A percentile compares a stretch with the other conserved stretches of the same genome.
phyloP scores from a whole-genome alignment of 2,113 vertebrate species.

The Beaufortia kweichowensis region DNA sequence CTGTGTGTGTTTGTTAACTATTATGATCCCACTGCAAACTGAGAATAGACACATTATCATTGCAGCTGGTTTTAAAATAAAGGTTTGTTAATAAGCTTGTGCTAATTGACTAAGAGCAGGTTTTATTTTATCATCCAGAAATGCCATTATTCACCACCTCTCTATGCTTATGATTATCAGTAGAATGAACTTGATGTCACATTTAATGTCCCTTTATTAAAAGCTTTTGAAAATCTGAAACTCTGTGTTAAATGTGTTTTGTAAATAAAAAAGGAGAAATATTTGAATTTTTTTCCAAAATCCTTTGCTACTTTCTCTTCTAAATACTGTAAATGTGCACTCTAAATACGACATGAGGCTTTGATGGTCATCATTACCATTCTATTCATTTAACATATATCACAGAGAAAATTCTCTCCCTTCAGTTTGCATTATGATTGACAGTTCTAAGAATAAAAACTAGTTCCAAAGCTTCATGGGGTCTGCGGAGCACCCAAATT shows the following conservation, averaged over 20 bases:
- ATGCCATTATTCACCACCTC: background rate
- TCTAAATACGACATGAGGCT: background rate
- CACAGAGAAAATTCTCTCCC: conserved; percentile 1
- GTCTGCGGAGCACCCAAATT: conserved; percentile 63
- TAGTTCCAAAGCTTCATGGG: conserved; percentile 6
- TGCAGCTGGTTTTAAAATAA: too few species aligned
- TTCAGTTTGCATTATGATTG: conserved; percentile 20
- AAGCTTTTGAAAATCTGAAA: background rate
- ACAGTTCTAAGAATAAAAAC: conserved; percentile 29
- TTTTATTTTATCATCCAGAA: background rate
- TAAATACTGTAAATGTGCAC: too few species aligned
- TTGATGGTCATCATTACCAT: background rate
- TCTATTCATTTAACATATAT: conserved; percentile 2
- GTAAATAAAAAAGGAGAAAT: background rate
- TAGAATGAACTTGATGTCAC: background rate
- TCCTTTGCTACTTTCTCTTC: background rate
- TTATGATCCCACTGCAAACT: conserved; percentile 1
- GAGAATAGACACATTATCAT: conserved; percentile 2
- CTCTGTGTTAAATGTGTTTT: too few species aligned
- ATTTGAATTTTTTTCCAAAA: background rate
- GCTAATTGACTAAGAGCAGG: background rate
- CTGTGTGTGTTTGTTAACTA: background rate
- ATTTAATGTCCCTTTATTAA: background rate
- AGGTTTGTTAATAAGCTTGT: conserved; percentile 6
- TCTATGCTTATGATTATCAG: too few species aligned